phyloP scores from a whole-genome alignment of 2,113 vertebrate genomes.

The Petromus typicus region DNA sequence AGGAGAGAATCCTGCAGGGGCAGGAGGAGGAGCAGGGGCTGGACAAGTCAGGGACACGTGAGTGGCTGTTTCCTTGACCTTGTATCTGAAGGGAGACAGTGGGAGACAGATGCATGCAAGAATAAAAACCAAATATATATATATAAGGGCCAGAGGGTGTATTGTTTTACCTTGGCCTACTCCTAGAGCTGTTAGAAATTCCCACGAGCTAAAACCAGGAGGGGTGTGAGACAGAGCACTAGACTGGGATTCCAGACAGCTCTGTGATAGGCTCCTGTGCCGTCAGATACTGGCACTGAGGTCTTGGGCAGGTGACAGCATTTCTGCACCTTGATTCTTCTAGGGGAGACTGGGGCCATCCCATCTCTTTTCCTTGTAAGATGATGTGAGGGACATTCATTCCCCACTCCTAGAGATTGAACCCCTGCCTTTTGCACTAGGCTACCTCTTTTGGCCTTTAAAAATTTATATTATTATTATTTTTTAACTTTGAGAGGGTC shows the following conservation, averaged over 20 bases:
- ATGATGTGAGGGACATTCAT: background rate
- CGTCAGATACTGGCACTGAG: background rate
- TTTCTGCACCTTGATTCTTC: background rate
- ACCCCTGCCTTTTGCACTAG: background rate
- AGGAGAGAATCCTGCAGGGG: background rate
- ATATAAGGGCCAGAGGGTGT: background rate
- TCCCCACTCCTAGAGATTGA: background rate
- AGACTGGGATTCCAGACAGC: background rate
- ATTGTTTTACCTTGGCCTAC: constrained; percentile 22
- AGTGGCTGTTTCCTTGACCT: constrained; percentile 25
- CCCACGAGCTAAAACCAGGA: background rate
- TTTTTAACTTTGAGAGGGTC: background rate
- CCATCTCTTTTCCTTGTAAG: background rate
- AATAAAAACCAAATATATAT: background rate
- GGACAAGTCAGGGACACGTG: background rate
- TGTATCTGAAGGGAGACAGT: background rate
- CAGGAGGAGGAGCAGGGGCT: no score
- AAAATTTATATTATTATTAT: background rate
- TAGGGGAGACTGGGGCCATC: background rate
- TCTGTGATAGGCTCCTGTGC: background rate
- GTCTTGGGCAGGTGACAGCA: background rate
- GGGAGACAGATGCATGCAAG: background rate
- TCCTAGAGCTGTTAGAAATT: background rate
- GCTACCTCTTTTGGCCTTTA: background rate
- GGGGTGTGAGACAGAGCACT: background rate